Evolutionary conservation across 2,113 vertebrate species (phyloP), one percentile per base, ranked within the genome.

Genomic region (Xenus cinereus): DNA sequence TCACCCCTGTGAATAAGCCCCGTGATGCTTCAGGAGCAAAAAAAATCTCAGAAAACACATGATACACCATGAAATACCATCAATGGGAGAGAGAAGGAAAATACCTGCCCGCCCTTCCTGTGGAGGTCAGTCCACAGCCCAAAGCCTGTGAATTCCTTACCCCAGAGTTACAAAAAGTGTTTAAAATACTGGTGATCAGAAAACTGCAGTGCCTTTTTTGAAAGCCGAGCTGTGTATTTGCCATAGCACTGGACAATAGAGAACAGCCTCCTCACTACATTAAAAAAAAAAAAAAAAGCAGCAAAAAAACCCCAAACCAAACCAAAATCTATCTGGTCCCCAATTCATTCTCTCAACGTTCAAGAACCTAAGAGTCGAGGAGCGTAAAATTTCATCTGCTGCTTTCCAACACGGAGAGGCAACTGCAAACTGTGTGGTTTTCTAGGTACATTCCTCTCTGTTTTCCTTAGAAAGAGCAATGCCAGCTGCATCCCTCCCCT

Each of bases 291-390:
- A 51, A 27, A 51, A 51, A 46, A 45, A 41, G 5, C 39, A 41
- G 5, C 39, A 22, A 12, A 50, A 50, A 22, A 21, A 50, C 24
- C 22, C 22, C 45, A 48, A 26, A 26, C 12, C 50, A 50, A 50
- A 12, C 50, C 50, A 26, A 50, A 53, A n/a, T 10, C 69, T 50
- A 10, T 17, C 15, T 10, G 12, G 7, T 51, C 37, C 19, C 45
- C 1, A 1, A 1, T 21, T 68, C 10, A 6, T 28, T 41, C 54
- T 10, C 9, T 45, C 43, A 18, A 0, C 27, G 26, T 12, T n/a
- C 35, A 57, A 56, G 7, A 45, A 19, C 18, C 2, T 4, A 7
- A 72, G 30, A 76, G 37, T 46, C 0, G 0, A 60, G 11, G 37
- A 4, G 10, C 0, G 2, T 4, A 37, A 23, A 43, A 66, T 37